Conservation (phyloP, 1,140 invertebrate genomes). For the Ephestia elutella region DNA sequence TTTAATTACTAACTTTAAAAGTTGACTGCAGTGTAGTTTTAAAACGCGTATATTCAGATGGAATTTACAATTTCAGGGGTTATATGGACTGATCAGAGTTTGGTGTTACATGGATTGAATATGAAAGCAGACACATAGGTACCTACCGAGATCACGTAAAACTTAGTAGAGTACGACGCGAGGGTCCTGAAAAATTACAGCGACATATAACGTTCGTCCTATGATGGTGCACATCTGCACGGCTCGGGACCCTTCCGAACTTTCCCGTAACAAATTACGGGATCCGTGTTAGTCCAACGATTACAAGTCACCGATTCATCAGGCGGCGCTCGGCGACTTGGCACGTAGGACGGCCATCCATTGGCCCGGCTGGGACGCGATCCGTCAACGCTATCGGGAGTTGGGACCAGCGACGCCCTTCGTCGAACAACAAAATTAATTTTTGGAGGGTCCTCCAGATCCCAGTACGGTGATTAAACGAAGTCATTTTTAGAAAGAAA, state of each 20-base stretch:
- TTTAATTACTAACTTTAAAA: no score
- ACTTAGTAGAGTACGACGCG: not conserved
- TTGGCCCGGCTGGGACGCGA: constrained; percentile 47
- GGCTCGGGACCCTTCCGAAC: constrained; percentile 24
- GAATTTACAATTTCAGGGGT: no score
- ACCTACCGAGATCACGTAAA: no score
- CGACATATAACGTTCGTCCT: constrained; percentile 5
- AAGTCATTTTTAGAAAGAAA: constrained; percentile 13
- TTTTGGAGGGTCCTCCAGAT: constrained; percentile 18
- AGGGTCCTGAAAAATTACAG: not conserved
- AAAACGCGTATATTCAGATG: no score
- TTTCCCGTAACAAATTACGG: constrained; percentile 53
- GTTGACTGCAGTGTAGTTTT: no score
- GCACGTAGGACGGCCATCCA: constrained; percentile 64
- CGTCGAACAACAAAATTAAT: constrained; percentile 55
- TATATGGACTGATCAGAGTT: no score
- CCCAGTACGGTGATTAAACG: constrained; percentile 15
- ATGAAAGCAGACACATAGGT: no score
- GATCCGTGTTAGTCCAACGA: constrained; percentile 56
- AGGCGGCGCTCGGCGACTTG: constrained; percentile 34
- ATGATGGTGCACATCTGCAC: constrained; percentile 48
- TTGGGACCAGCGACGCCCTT: constrained; percentile 26
- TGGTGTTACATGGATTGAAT: no score
- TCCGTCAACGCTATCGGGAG: constrained; percentile 62
- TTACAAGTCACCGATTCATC: constrained; percentile 65